These are phyloP conservation scores for Epinotia demarniana DNA, from an alignment of 2,888 invertebrate species.

Conservation along the genomic window DNA sequence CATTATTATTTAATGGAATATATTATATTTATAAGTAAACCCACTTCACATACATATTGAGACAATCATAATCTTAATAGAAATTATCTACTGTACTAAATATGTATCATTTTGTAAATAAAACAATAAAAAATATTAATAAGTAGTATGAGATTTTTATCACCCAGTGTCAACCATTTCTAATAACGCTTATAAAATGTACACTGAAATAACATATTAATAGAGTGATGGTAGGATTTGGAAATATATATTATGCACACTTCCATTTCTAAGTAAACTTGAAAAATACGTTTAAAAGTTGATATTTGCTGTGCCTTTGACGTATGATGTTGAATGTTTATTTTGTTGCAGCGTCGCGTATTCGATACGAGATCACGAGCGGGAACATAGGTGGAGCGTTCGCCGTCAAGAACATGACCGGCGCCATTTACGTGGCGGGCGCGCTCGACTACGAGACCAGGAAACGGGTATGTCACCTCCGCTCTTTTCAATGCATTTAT, in stretches of 20 bases:
- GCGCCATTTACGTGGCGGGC: conserved; percentile 98
- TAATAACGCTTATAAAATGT: not conserved
- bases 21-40: too few relatives aligned
- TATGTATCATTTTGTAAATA: too few relatives aligned
- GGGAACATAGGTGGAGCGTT: conserved; percentile 99
- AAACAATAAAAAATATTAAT: too few relatives aligned
- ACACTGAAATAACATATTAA: not conserved
- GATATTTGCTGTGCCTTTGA: conserved; percentile 53
- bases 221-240: not conserved
- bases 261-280: conserved; percentile 33
- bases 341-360: conserved; percentile 94
- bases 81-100: too few relatives aligned
- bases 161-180: not conserved
- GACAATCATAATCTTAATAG: too few relatives aligned
- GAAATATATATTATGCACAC: not conserved
- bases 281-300: conserved; percentile 43
- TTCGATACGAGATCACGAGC: conserved; percentile 99
- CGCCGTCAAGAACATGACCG: conserved; percentile 99
- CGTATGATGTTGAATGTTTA: conserved; percentile 55
- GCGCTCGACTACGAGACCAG: conserved; percentile 98
- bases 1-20: too few relatives aligned
- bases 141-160: too few relatives aligned
- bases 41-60: too few relatives aligned
- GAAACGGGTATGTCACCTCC: conserved; percentile 91
- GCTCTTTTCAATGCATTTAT: conserved; percentile 47